Evolutionary conservation across 2,113 vertebrate species (phyloP), one percentile per base, ranked within the genome.

Genomic region (Diglossa brunneiventris): DNA sequence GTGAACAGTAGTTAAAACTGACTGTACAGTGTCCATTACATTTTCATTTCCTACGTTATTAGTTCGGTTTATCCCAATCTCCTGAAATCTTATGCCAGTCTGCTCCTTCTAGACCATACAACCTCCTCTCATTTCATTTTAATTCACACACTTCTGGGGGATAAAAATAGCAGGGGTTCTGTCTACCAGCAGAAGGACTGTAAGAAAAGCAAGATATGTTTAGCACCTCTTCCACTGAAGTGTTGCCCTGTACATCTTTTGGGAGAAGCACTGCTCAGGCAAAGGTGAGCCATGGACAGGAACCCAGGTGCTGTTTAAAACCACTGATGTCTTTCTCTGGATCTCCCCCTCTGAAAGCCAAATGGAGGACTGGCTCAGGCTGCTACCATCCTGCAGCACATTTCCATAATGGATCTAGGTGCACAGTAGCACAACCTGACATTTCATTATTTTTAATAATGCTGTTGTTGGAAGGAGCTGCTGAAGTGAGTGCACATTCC

Each of bases 361-460:
- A 66, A 49, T 11, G 42, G 30, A 88, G 28, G 39, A n/a, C 56
- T 70, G 56, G 35, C 35, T 92, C 7, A 26, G 74, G 53, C 75
- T 73, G 66, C 67, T 19, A 1, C 23, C 4, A 42, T 89, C 87
- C 84, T 77, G 50, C 66, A 90, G 82, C 42, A 47, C 67, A 80
- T 94, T 95, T 91, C 85, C 82, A 83, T 91, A 88, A 80, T 46
- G 85, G 90, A 50, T 80, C 70, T 62, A n/a, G 94, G 59, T 56
- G 72, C 68, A 56, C 62, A 53, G 84, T 22, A 59, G 91, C 59
- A 55, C 74, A 94, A 69, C 30, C 75, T 95, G 94, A 63, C 90
- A 83, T 87, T 90, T 94, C 91, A 90, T 95, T 95, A 92, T 73
- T 92, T 97, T 95, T 90, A 83, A 80, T 52, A 70, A 85, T 67